Base-by-base conservation (phyloP, 2,888 invertebrate species). In the Habrosyne pyritoides region DNA sequence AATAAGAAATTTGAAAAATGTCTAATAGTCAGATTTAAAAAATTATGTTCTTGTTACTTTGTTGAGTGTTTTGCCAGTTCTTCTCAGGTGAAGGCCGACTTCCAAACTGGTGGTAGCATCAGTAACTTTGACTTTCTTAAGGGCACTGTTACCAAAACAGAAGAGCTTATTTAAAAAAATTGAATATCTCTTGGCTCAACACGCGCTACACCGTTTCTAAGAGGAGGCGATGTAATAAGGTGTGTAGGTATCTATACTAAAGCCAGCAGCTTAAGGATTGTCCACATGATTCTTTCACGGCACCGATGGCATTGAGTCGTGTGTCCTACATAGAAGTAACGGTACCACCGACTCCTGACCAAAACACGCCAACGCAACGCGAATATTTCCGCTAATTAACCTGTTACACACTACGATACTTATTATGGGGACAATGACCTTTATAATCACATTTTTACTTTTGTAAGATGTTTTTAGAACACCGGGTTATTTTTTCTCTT, bases 351-450 rank as follows among this genome's bases (percentile, higher is more conserved):
- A 69, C 77, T 81, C 84, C 86, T 87, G 83, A 75, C 81, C 81
- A 82, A 84, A 84, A 79, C 81, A 81, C 67, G 59, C 57, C 61
- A 67, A 62, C 62, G 63, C 67, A 67, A 69, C 66, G 72, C 74
- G 63, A 75, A 76, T 77, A 74, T 81, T 79, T 83, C 83, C 80
- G 81, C 83, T 77, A 83, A 83, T 83, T 84, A 85, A 80, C 80
- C 79, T 80, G 83, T 74, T 76, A 70, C 68, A 75, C 70, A 68
- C 70, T 73, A 69, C 69, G 77, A 71, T 75, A 77, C 66, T 68
- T 71, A 71, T 72, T 73, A 75, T 62, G 75, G 71, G 81, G 79
- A 70, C 78, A 78, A 79, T 75, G 73, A 81, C 79, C 80, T 81
- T 80, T 70, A 65, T 66, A 68, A 66, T 76, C 68, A 58, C 65